phyloP scores from a whole-genome alignment of 1,140 invertebrate species.

The Elymnias hypermnestra region DNA sequence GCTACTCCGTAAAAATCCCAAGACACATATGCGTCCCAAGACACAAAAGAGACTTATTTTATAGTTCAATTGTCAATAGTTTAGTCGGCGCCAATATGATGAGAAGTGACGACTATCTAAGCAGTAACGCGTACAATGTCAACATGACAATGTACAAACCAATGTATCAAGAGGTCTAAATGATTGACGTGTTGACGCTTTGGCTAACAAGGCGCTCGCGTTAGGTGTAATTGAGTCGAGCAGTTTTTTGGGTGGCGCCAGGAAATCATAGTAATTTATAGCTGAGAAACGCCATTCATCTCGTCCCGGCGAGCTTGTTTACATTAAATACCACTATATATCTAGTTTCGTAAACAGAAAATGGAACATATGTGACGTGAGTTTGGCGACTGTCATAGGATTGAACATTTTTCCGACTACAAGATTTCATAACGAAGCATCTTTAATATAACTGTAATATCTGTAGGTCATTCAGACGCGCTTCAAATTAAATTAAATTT shows the following conservation, averaged over 20 bases:
- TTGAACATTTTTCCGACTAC: background rate
- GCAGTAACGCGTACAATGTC: too few relatives aligned
- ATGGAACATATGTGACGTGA: conserved; percentile 7
- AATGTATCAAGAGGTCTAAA: background rate
- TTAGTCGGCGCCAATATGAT: too few relatives aligned
- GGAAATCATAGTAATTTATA: conserved; percentile 18
- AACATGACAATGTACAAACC: too few relatives aligned
- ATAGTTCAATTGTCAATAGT: too few relatives aligned
- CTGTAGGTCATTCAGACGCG: too few relatives aligned
- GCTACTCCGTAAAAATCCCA: too few relatives aligned
- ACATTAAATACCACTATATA: background rate
- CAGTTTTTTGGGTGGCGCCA: conserved; percentile 7
- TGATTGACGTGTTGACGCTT: background rate
- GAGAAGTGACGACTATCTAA: too few relatives aligned
- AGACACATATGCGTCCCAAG: too few relatives aligned
- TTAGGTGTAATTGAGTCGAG: conserved; percentile 14
- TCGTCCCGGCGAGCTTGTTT: conserved; percentile 6
- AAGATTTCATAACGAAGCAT: background rate
- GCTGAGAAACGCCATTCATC: conserved; percentile 5
- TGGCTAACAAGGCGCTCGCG: conserved; percentile 5
- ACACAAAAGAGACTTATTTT: too few relatives aligned
- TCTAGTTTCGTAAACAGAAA: conserved; percentile 8
- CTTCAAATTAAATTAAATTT: too few relatives aligned
- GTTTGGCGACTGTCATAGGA: background rate
- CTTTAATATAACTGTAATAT: background rate